Evolutionary conservation across 2,888 invertebrate species (phyloP).

Genomic region (Eupithecia pulchellata): DNA sequence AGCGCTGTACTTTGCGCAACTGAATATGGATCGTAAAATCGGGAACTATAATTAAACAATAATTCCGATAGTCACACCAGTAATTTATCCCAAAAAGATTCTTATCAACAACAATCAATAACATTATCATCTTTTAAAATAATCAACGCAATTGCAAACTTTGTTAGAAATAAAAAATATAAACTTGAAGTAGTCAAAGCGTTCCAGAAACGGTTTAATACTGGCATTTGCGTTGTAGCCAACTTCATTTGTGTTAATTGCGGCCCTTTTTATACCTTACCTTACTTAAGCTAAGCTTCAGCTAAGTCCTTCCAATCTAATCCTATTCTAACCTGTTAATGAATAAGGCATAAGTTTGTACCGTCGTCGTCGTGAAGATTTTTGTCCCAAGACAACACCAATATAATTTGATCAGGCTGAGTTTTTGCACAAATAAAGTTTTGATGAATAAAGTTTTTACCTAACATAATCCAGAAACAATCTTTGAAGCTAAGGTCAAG

Average conservation of each 20-base stretch:
- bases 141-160: slow-evolving; percentile 36
- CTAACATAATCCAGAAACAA: too few species aligned
- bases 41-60: slow-evolving; percentile 2
- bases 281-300: too few species aligned
- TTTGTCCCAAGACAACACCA: too few species aligned
- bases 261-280: neutral
- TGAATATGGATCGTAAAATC: slow-evolving; percentile 7
- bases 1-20: neutral
- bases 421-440: too few species aligned
- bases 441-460: too few species aligned
- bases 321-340: too few species aligned
- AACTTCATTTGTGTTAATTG: neutral
- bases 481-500: too few species aligned
- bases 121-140: slow-evolving; percentile 30
- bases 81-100: slow-evolving; percentile 38
- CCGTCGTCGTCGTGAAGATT: too few species aligned
- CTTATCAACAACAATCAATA: slow-evolving; percentile 44
- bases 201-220: neutral
- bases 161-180: neutral
- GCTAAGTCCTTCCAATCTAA: neutral
- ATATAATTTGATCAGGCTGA: too few species aligned
- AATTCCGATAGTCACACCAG: slow-evolving; percentile 4
- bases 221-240: neutral
- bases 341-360: too few species aligned
- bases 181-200: neutral